Base-by-base conservation (phyloP, 1,140 invertebrate species). In the Drosophila teissieri region DNA sequence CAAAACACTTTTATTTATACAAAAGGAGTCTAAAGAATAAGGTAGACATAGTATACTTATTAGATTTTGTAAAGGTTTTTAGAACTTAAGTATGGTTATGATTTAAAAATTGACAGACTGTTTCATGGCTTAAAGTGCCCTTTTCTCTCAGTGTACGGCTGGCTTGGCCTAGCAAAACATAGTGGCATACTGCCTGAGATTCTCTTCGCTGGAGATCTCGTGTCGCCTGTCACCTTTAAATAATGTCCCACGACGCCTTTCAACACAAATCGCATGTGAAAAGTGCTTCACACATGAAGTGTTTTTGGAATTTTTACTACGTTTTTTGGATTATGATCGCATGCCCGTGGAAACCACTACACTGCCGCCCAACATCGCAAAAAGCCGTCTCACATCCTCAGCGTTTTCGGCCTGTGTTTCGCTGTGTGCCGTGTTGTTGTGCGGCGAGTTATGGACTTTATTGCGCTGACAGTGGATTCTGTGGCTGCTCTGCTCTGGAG, bases 191-290 rank as follows among this genome's bases (percentile, higher is more conserved):
- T 61, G 52, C 74, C 63, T 53, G 52, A 78, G 74, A 78, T 72
- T 73, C 75, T 64, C 70, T 48, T 58, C 69, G 61, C 56, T 40
- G 74, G 65, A 86, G 82, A 86, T 88, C 83, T 86, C 67, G 75
- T 88, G 83, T 88, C 55, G 79, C 75, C 75, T 83, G 86, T 79
- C 83, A 88, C 88, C 83, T 91, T 81, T 81, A 90, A 90, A 88
- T 90, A 91, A 91, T 90, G 88, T 91, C 80, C 75, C 82, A 78
- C 73, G 82, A 74, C 75, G 80, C 86, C 81, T 91, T 90, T 90
- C 86, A 90, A 77, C 88, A 90, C 86, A 91, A 91, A 91, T 91
- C 88, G 86, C 73, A 91, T 84, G 86, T 91, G 86, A 91, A 90
- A 90, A 91, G 82, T 74, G 81, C 77, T 85, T 85, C 77, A 85